These are phyloP conservation scores for Drusus annulatus DNA, from an alignment of 1,140 invertebrate species.

Conservation along the genomic window DNA sequence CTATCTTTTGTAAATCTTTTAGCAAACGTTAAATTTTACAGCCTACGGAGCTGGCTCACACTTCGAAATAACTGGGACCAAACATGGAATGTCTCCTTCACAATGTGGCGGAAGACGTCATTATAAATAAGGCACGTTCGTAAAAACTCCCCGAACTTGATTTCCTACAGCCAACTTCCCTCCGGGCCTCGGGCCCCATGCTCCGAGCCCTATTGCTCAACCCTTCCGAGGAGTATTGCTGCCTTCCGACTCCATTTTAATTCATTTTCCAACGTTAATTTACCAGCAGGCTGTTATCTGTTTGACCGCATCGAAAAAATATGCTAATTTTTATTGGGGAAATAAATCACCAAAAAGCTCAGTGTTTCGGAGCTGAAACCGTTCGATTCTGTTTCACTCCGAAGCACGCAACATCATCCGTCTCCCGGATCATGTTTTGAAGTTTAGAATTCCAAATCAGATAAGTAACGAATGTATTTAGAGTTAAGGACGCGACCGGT, in stretches of 20 bases:
- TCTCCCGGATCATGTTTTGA: slow-evolving; percentile 44
- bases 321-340: slow-evolving; percentile 52
- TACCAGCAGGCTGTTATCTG: slow-evolving; percentile 53
- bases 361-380: slow-evolving; percentile 41
- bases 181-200: background rate
- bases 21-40: slow-evolving; percentile 43
- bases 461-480: slow-evolving; percentile 55
- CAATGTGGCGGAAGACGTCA: slow-evolving; percentile 23
- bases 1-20: slow-evolving; percentile 46
- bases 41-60: slow-evolving; percentile 39
- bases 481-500: slow-evolving; percentile 19
- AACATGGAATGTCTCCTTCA: slow-evolving; percentile 56
- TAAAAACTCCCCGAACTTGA: slow-evolving; percentile 34
- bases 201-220: background rate
- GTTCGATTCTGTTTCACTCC: slow-evolving; percentile 38
- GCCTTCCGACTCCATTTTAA: slow-evolving; percentile 26
- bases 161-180: background rate
- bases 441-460: slow-evolving; percentile 46
- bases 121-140: slow-evolving; percentile 45
- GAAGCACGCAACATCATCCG: slow-evolving; percentile 57
- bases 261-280: slow-evolving; percentile 53
- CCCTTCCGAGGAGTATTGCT: slow-evolving; percentile 17
- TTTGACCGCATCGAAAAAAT: slow-evolving; percentile 55
- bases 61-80: slow-evolving; percentile 51
- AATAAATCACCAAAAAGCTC: slow-evolving; percentile 56